A percentile compares a stretch with the other conserved stretches of the same genome.
Evolutionary conservation across 2,113 vertebrate species (phyloP).

Genomic region (Tautogolabrus adspersus): DNA sequence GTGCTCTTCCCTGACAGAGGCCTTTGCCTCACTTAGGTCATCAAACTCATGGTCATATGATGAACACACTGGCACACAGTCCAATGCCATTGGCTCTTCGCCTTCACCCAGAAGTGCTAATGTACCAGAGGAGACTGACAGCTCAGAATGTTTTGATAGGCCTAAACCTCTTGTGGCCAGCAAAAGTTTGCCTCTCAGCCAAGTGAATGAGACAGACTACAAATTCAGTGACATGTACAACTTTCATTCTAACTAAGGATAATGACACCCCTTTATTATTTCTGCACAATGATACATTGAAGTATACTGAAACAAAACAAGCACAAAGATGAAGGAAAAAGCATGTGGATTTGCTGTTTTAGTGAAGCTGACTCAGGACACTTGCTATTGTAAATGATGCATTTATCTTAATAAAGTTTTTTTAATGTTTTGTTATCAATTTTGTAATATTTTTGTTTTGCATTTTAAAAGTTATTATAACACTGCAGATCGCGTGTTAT

Average conservation of each 20-base stretch:
- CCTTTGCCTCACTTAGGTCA: slow-evolving; percentile 24
- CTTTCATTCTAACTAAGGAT: slow-evolving; percentile 68
- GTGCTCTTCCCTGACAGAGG: slow-evolving; percentile 61
- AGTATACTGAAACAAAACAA: not conserved
- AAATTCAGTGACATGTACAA: slow-evolving; percentile 72
- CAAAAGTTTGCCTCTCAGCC: slow-evolving; percentile 72
- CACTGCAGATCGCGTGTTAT: not conserved
- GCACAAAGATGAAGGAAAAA: not conserved
- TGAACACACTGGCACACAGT: not conserved
- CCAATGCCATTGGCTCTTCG: not conserved
- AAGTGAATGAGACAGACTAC: slow-evolving; percentile 58
- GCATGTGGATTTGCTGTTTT: no score
- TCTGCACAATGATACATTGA: not conserved
- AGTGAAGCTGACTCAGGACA: no score
- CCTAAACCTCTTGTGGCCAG: slow-evolving; percentile 51
- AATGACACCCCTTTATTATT: not conserved
- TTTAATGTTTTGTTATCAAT: no score
- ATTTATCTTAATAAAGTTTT: not conserved
- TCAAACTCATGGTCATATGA: slow-evolving; percentile 44
- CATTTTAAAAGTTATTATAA: not conserved
- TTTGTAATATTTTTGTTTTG: not conserved
- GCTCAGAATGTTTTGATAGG: slow-evolving; percentile 60
- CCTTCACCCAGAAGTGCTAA: slow-evolving; percentile 66
- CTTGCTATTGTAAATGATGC: not conserved
- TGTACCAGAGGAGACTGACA: slow-evolving; percentile 83